Conservation (phyloP, 2,888 invertebrate species). For the Drosophila neonasuta region DNA sequence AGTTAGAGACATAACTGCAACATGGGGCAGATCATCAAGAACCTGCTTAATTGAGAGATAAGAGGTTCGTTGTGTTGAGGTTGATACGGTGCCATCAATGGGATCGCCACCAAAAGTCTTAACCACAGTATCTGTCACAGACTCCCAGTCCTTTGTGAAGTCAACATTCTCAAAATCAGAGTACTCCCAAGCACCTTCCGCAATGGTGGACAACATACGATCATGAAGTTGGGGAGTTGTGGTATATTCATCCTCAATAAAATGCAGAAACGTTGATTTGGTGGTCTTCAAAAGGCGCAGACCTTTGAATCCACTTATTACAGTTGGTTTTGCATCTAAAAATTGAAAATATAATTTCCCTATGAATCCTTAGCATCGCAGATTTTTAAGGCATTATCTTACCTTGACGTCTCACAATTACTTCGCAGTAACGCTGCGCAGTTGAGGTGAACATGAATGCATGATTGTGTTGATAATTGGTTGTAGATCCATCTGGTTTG, state of each 20-base stretch:
- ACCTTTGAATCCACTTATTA: slow-evolving; percentile 8
- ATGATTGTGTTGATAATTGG: slow-evolving; percentile 2
- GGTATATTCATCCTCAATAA: slow-evolving; percentile 6
- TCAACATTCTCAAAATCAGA: slow-evolving; percentile 2
- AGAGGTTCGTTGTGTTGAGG: not conserved
- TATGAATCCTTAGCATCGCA: not conserved
- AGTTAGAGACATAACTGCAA: slow-evolving; percentile 4
- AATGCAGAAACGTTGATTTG: slow-evolving; percentile 2
- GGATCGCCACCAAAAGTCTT: slow-evolving; percentile 1
- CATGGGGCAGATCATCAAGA: not conserved
- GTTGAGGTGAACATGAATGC: slow-evolving; percentile 3
- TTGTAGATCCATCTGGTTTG: not conserved
- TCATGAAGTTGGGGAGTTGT: slow-evolving; percentile 1
- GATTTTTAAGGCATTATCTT: not conserved
- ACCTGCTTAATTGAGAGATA: not conserved
- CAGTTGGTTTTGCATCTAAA: not conserved
- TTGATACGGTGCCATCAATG: not conserved
- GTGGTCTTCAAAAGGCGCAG: slow-evolving; percentile 7
- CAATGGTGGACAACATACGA: slow-evolving; percentile 5
- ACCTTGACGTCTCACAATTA: slow-evolving; percentile 8
- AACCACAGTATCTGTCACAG: slow-evolving; percentile 1
- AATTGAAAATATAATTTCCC: not conserved
- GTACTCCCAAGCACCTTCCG: slow-evolving; percentile 13
- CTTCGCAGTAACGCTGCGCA: slow-evolving; percentile 5
- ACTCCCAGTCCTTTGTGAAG: slow-evolving; percentile 4